Conservation (phyloP, 2,888 invertebrate genomes). For the Erebia palarica region DNA sequence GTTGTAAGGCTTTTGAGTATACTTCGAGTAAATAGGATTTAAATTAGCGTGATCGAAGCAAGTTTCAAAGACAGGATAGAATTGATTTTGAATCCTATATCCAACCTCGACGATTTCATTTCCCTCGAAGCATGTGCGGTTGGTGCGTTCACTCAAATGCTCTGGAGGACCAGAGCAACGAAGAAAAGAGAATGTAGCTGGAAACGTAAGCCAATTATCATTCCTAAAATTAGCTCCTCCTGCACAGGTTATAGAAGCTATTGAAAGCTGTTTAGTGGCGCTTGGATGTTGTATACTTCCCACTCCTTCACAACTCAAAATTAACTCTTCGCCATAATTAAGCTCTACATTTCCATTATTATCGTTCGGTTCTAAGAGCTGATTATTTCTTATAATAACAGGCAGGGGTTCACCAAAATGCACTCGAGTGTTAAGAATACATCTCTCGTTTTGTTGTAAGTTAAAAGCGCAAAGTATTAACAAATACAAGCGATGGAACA, state of each 20-base stretch:
- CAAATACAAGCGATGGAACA: constrained; percentile 55
- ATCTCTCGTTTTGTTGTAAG: constrained; percentile 53
- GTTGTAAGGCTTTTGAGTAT: constrained; percentile 71
- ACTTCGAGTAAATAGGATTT: constrained; percentile 64
- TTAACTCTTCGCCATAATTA: constrained; percentile 57
- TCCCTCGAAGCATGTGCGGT: constrained; percentile 59
- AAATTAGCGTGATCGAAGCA: constrained; percentile 63
- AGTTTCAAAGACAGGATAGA: constrained; percentile 67
- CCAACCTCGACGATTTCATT: constrained; percentile 67
- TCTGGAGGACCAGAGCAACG: constrained; percentile 55
- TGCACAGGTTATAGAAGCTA: constrained; percentile 59
- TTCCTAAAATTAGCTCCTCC: constrained; percentile 62
- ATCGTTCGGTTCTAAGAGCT: constrained; percentile 65
- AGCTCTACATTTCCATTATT: constrained; percentile 58
- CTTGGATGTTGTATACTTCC: constrained; percentile 59
- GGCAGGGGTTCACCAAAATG: constrained; percentile 68
- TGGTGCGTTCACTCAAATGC: constrained; percentile 56
- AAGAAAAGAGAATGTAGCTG: constrained; percentile 57
- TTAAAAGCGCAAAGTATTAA: constrained; percentile 63
- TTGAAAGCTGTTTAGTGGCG: constrained; percentile 42
- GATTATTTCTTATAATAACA: constrained; percentile 58
- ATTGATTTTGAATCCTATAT: constrained; percentile 55
- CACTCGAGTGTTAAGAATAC: constrained; percentile 57
- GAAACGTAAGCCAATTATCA: constrained; percentile 58
- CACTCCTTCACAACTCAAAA: constrained; percentile 62